Base-by-base conservation (phyloP, 2,888 invertebrate genomes). In the Hyposoter dolosus region DNA sequence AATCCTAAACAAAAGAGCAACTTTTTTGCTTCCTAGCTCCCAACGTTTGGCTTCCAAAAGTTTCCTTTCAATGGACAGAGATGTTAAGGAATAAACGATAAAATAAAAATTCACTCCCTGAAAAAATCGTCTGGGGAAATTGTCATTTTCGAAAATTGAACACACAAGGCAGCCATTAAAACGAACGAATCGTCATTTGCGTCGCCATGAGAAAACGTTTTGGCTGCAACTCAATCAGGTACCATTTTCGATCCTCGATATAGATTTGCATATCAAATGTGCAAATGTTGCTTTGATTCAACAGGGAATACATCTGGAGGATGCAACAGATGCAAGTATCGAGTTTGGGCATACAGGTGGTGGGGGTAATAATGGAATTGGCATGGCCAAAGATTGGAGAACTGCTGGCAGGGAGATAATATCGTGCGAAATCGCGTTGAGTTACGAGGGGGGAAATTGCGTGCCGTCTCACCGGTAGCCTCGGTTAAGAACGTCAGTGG, bases 391-490 rank as follows among this genome's bases (percentile, higher is more conserved):
- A 56, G 56, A 56, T 74, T 74, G 40, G 74, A 74, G 56, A 74
- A 32, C 35, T 19, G 71, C 23, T 32, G 15, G 35, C 35, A 35
- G 35, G 15, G 19, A 56, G 40, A 56, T 40, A 40, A 47, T 28
- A 53, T 47, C 65, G 23, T 66, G 45, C 65, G 66, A 77, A 77
- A 77, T 77, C 75, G 60, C 60, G 65, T 69, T 68, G 47, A 76
- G 76, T 43, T 40, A 77, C 63, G 47, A 50, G 56, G 35, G 60
- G 60, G 60, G 60, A 60, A 60, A 71, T 82, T 77, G 82, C 82
- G 76, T 82, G 75, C 66, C 76, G 68, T 82, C 65, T 71, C 78
- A 78, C 40, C 78, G 68, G 63, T 82, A 76, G 65, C 65, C 65
- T 53, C 72, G 76, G 69, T 56, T 50, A 35, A 23, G 65, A 32